Base-by-base conservation (phyloP, 2,888 invertebrate species). In the Unio delphinus region DNA sequence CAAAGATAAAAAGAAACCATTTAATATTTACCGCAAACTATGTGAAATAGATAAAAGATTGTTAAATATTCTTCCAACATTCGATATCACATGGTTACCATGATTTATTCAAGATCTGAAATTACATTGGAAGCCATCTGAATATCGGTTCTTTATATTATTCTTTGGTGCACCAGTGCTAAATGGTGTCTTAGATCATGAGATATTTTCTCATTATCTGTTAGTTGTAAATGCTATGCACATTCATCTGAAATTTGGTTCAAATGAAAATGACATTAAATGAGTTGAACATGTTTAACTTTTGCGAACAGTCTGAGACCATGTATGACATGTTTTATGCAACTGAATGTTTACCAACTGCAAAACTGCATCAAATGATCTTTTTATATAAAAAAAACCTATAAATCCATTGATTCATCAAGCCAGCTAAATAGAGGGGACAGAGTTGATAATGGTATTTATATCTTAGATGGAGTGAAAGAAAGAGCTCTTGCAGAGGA, bases 311-410 rank as follows among this genome's bases (percentile, higher is more conserved):
- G 3, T 73, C 70, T 63, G 15, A 30, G 30, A 58, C 26, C 18
- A 28, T 15, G 45, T 70, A 26, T 73, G 70, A 54, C 15, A 56
- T 65, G 73, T 67, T 72, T 61, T 55, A 76, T 78, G 74, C 69
- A 69, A 15, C 62, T 74, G 5, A 76, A 78, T 67, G 4, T 78
- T 15, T 76, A 78, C 63, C 74, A 78, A 34, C 60, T 78, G 11
- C 6, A 74, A n/a, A 76, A 78, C 30, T 69, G 63, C 66, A 59
- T 77, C 28, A 18, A 18, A 30, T 73, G 70, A 4, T 70, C 72
- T n/a, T 18, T 45, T n/a, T 28, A 57, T n/a, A 23, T 23, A 23
- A 67, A 70, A 64, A 28, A 71, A 26, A n/a, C 75, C 23, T 77
- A 68, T 65, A 61, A 68, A 65, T 55, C 69, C 3, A 74, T 74